These are phyloP conservation scores for Machimus atricapillus DNA, from an alignment of 2,888 invertebrate genomes.

Conservation along the genomic window DNA sequence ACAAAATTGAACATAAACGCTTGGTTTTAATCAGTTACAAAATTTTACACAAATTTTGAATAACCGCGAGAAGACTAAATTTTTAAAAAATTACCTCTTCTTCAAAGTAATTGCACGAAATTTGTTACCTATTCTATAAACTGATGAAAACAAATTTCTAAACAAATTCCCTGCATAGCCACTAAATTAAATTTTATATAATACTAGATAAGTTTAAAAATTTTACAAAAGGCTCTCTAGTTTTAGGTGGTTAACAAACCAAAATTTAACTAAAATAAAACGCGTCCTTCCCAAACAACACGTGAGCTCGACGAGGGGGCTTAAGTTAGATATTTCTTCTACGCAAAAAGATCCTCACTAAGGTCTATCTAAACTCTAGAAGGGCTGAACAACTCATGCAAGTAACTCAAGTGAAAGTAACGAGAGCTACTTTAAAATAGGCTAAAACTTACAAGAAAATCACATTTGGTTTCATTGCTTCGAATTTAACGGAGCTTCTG, in stretches of 20 bases:
- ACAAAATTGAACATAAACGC: background rate
- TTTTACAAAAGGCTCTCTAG: background rate
- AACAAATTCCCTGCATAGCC: background rate
- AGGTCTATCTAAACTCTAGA: background rate
- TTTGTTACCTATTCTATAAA: background rate
- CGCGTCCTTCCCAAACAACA: background rate
- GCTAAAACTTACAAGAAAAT: background rate
- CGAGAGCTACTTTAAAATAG: background rate
- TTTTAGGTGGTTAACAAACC: background rate
- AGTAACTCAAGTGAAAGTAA: background rate
- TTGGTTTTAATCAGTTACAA: background rate
- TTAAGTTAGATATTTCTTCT: background rate
- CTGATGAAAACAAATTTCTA: background rate
- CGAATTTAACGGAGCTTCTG: background rate
- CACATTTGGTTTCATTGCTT: background rate
- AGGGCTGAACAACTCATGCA: background rate
- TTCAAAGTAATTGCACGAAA: background rate
- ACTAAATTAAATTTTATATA: background rate
- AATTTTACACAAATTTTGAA: background rate
- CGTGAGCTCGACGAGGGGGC: background rate
- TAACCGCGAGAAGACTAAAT: background rate
- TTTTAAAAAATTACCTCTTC: background rate
- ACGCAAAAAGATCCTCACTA: background rate
- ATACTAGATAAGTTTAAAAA: background rate
- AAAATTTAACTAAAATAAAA: background rate